Evolutionary conservation across 2,113 vertebrate species (phyloP), one percentile per base, ranked within the genome.

Genomic region (Gavia stellata): DNA sequence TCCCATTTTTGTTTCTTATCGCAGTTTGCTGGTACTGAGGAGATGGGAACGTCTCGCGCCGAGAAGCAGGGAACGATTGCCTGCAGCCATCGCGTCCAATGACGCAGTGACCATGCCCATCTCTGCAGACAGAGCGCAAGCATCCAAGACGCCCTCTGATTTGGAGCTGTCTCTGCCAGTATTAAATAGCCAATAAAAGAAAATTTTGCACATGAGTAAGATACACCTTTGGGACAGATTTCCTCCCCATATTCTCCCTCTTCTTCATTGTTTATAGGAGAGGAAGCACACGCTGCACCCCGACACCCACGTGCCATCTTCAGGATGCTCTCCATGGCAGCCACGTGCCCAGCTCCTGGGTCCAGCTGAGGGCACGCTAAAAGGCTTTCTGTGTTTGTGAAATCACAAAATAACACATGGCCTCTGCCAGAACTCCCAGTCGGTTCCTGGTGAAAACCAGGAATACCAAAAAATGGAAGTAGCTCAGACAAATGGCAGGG

Each of bases 21-120:
- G 2, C 59, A 33, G 42, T 5, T 62, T 87, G 42, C 59, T 23
- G 65, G 52, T 53, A 31, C 59, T 0, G 0, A 74, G 44, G 40
- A 62, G 23, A 38, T 2, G 14, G 9, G 36, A 70, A 2, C 15
- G 3, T 19, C 56, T 66, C 10, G 21, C 0, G 0, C 38, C 6
- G 24, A 58, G 68, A 42, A 49, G 21, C 45, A 58, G 50, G 53
- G 45, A 81, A 16, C 3, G 17, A 14, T 12, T 5, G 6, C 85
- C 58, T n/a, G 70, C 59, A 20, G 68, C 7, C 73, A 36, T 6
- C n/a, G 4, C 50, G 26, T 12, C 45, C 65, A 26, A 78, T 7
- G 13, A 33, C 8, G 10, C 40, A 9, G 55, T 16, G 25, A 23
- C 61, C 4, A 0, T 73, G 85, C 31, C 65, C 28, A 0, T 10